A percentile compares a stretch with the other conserved stretches of the same genome.
These are phyloP conservation scores for Coenonympha glycerion DNA, from an alignment of 2,888 invertebrate genomes.

Conservation along the genomic window DNA sequence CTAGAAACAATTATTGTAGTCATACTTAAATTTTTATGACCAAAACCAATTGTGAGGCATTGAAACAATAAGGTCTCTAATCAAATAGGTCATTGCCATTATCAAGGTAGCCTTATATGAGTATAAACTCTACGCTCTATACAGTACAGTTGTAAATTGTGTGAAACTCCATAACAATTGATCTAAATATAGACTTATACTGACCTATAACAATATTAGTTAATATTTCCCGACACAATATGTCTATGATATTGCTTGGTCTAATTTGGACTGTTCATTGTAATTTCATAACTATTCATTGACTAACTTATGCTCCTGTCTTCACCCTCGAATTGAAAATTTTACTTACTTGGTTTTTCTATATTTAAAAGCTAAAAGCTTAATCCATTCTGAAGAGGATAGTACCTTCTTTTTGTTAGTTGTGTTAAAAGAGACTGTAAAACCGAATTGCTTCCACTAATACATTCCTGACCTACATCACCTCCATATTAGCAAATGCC, in stretches of 20 bases:
- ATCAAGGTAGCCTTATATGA: neutral
- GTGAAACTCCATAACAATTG: conserved; percentile 6
- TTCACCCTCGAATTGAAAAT: too few relatives aligned
- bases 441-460: too few relatives aligned
- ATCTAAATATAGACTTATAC: conserved; percentile 20
- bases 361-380: too few relatives aligned
- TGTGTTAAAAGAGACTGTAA: too few relatives aligned
- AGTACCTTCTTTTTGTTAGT: too few relatives aligned
- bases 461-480: too few relatives aligned
- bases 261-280: neutral
- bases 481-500: too few relatives aligned
- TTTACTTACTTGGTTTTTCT: too few relatives aligned
- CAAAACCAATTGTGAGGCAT: conserved; percentile 37
- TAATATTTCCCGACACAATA: conserved; percentile 3
- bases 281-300: neutral
- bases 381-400: too few relatives aligned
- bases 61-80: conserved; percentile 36
- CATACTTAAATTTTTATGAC: conserved; percentile 27
- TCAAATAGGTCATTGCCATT: conserved; percentile 41
- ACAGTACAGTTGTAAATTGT: conserved; percentile 9
- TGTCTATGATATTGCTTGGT: neutral
- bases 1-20: neutral
- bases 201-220: conserved; percentile 12
- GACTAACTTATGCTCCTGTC: too few relatives aligned
- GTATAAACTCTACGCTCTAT: conserved; percentile 20